These are phyloP conservation scores for Nyctalus aviator DNA, from an alignment of 2,797 vertebrate genomes.

Conservation along the genomic window DNA sequence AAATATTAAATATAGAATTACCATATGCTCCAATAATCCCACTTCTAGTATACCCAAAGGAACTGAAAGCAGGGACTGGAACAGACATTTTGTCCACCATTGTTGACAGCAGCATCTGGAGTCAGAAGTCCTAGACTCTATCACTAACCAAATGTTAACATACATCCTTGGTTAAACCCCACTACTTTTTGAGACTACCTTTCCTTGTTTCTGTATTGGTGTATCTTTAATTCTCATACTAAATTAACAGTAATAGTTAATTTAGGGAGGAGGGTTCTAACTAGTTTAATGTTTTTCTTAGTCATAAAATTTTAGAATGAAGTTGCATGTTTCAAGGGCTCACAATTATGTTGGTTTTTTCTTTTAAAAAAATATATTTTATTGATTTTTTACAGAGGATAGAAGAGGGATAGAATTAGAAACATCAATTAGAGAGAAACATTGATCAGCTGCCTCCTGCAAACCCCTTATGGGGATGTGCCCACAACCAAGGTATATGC, in stretches of 20 bases:
- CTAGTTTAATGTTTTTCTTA: neutral
- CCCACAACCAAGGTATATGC: too few species aligned
- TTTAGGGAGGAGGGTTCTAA: neutral
- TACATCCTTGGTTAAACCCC: neutral
- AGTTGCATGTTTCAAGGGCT: neutral
- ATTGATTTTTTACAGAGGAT: too few species aligned
- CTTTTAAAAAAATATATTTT: too few species aligned
- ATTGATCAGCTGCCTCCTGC: too few species aligned
- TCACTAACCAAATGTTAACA: neutral
- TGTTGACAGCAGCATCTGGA: neutral
- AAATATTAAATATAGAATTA: neutral
- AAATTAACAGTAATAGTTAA: slow-evolving; percentile 32
- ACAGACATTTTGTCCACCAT: neutral
- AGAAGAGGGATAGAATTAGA: too few species aligned
- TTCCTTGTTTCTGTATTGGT: neutral
- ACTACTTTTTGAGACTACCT: slow-evolving; percentile 18
- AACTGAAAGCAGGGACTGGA: neutral
- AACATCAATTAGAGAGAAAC: too few species aligned
- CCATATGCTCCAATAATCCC: neutral
- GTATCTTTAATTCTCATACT: neutral
- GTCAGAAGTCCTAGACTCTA: neutral
- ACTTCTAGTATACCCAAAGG: neutral
- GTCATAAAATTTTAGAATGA: slow-evolving; percentile 17
- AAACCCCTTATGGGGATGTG: too few species aligned
- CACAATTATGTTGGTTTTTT: neutral